Evolutionary conservation across 1,140 invertebrate genomes (phyloP).

Genomic region (Drosophila ogumai): DNA sequence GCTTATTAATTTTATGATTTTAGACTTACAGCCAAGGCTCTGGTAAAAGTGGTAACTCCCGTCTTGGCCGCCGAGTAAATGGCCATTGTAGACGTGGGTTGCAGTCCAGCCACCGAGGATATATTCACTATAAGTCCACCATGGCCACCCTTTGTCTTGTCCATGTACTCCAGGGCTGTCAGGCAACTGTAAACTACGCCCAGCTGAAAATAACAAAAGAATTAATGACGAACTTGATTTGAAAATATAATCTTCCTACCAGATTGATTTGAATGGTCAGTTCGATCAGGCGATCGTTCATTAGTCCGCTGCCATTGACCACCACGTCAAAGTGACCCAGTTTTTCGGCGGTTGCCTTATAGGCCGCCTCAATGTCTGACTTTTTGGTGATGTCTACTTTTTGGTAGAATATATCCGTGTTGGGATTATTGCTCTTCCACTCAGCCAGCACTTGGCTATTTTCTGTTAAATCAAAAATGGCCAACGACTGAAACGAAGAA

Average conservation of each 20-base stretch:
- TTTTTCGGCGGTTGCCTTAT: conserved; percentile 40
- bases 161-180: conserved; percentile 84
- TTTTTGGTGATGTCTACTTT: conserved; percentile 67
- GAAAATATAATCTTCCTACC: conserved; percentile 9
- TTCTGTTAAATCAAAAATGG: conserved; percentile 60
- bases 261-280: conserved; percentile 67
- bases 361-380: conserved; percentile 57
- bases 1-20: background rate
- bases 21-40: conserved; percentile 62
- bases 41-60: conserved; percentile 85
- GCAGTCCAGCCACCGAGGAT: conserved; percentile 87
- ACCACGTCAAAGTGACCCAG: conserved; percentile 66
- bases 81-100: conserved; percentile 63
- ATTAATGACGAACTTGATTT: background rate
- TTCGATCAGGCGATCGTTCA: conserved; percentile 61
- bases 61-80: conserved; percentile 85
- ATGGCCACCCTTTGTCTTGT: conserved; percentile 86
- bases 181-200: conserved; percentile 67
- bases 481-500: conserved; percentile 37
- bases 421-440: conserved; percentile 36
- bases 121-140: conserved; percentile 88
- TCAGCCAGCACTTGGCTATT: conserved; percentile 38
- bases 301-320: conserved; percentile 70
- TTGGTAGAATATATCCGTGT: conserved; percentile 41
- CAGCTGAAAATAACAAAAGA: conserved; percentile 23